These are phyloP conservation scores for Tinea pellionella DNA, from an alignment of 2,888 invertebrate species.

Conservation along the genomic window DNA sequence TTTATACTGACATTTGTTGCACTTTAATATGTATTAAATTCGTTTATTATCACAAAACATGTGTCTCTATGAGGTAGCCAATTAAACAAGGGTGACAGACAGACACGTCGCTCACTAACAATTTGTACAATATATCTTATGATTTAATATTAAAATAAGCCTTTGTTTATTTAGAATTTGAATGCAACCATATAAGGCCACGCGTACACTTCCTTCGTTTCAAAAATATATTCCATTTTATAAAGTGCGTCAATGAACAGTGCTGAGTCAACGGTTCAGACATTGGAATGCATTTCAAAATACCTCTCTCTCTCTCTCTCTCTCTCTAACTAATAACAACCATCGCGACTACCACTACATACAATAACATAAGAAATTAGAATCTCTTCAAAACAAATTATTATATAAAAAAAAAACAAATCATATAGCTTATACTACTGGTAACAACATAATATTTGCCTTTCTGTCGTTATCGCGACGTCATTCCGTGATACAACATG, in stretches of 20 bases:
- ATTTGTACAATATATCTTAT: background rate
- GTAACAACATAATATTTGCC: slow-evolving; percentile 46
- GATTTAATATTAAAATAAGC: background rate
- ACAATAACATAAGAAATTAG: slow-evolving; percentile 36
- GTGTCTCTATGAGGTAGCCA: slow-evolving; percentile 9
- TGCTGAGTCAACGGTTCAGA: slow-evolving; percentile 49
- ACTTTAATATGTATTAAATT: background rate
- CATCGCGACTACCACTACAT: slow-evolving; percentile 31
- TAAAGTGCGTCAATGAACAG: slow-evolving; percentile 57
- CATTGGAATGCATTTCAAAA: slow-evolving; percentile 65
- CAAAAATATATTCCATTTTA: slow-evolving; percentile 6
- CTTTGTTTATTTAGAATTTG: background rate
- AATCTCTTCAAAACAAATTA: slow-evolving; percentile 40
- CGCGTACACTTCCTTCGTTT: background rate
- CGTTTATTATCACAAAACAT: slow-evolving; percentile 1
- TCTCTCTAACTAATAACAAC: slow-evolving; percentile 42
- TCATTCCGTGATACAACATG: background rate
- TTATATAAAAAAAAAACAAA: slow-evolving; percentile 54
- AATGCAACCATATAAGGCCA: background rate
- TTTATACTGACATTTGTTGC: background rate
- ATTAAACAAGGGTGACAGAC: background rate
- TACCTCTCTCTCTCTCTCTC: slow-evolving; percentile 38
- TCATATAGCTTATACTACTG: slow-evolving; percentile 61
- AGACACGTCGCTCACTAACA: background rate
- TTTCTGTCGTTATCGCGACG: background rate